A percentile compares a stretch with the other conserved stretches of the same genome.
Evolutionary conservation across 1,140 invertebrate species (phyloP).

Genomic region (Neodiprion fabricii): DNA sequence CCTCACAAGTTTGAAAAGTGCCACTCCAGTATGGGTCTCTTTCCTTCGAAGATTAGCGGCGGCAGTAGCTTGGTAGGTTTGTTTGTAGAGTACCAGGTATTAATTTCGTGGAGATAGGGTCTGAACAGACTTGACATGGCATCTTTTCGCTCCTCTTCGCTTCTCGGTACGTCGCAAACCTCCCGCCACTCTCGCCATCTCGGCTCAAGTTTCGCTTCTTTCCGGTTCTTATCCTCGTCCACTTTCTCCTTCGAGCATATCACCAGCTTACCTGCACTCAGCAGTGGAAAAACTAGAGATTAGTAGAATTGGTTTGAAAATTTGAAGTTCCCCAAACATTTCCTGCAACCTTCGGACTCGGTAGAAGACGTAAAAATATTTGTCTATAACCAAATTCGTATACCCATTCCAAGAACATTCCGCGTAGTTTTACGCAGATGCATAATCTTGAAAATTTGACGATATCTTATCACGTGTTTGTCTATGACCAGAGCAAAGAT

Average conservation of each 20-base stretch:
- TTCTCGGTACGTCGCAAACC: not conserved
- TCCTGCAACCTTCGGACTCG: too few species aligned
- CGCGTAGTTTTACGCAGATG: too few species aligned
- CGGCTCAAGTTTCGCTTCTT: not conserved
- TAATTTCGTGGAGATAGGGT: conserved; percentile 8
- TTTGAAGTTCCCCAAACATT: too few species aligned
- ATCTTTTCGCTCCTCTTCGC: not conserved
- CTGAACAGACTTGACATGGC: not conserved
- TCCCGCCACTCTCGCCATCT: not conserved
- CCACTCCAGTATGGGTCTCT: not conserved
- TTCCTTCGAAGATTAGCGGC: not conserved
- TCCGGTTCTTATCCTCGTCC: not conserved
- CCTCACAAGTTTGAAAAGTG: not conserved
- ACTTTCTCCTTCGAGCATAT: not conserved
- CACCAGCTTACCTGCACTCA: too few species aligned
- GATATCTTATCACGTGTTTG: too few species aligned
- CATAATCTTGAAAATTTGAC: too few species aligned
- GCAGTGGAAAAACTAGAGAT: too few species aligned
- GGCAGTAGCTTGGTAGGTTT: not conserved
- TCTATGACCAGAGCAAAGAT: too few species aligned
- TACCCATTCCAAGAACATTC: too few species aligned
- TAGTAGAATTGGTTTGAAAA: too few species aligned
- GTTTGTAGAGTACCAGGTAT: conserved; percentile 2
- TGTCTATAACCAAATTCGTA: too few species aligned
- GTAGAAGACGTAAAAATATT: too few species aligned